Evolutionary conservation across 2,797 vertebrate genomes (phyloP).

Genomic region (Mallotus villosus): DNA sequence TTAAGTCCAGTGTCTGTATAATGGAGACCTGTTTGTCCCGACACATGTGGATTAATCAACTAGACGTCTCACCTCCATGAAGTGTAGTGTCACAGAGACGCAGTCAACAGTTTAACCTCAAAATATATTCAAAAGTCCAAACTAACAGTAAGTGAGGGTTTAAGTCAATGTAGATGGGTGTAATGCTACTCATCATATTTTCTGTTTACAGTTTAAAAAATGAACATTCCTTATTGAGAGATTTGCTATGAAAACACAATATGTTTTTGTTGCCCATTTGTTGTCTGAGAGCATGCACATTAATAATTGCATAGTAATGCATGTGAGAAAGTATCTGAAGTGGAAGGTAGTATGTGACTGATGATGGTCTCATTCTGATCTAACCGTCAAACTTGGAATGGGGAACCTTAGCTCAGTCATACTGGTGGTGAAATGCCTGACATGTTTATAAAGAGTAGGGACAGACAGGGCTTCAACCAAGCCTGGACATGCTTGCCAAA

Average conservation of each 20-base stretch:
- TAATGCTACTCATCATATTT: conserved; percentile 48
- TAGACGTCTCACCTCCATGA: conserved; percentile 42
- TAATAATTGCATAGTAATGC: background rate
- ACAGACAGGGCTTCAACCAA: conserved; percentile 70
- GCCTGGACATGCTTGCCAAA: conserved; percentile 75
- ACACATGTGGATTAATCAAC: conserved; percentile 64
- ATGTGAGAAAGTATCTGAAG: background rate
- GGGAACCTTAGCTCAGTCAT: conserved; percentile 45
- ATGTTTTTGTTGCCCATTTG: too few relatives aligned
- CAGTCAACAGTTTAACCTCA: conserved; percentile 36
- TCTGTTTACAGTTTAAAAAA: conserved; percentile 54
- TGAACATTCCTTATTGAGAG: background rate
- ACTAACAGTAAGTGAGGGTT: conserved; percentile 51
- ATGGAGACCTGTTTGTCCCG: conserved; percentile 69
- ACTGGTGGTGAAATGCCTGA: conserved; percentile 72
- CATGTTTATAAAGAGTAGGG: conserved; percentile 71
- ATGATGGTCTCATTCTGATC: conserved; percentile 36
- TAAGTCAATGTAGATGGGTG: conserved; percentile 41
- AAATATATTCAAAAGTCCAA: conserved; percentile 38
- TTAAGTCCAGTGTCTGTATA: conserved; percentile 64
- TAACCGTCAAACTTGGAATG: conserved; percentile 43
- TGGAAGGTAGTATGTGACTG: background rate
- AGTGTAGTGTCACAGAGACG: conserved; percentile 42
- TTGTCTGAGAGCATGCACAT: background rate
- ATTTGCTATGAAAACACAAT: too few relatives aligned